Evolutionary conservation across 2,888 invertebrate genomes (phyloP), one percentile per base, ranked within the genome.

Genomic region (Cryptophagus acutangulus): DNA sequence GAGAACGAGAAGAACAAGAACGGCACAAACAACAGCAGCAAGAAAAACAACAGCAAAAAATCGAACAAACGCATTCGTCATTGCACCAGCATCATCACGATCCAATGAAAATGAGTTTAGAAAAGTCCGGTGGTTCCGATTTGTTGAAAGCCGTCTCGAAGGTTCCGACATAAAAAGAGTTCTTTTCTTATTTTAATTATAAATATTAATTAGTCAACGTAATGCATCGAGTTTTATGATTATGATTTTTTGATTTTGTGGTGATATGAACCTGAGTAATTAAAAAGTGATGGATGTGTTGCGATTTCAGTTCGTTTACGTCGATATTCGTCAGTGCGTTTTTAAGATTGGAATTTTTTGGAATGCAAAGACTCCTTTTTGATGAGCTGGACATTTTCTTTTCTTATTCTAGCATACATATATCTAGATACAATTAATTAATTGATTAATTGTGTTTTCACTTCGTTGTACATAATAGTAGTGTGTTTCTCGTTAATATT

Each of bases 21-120:
- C 77, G 89, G 71, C 86, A 88, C 80, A 90, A 90, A 70, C 87
- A 88, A 62, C 89, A 90, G 71, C 87, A 89, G 66, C 84, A 86
- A 59, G 86, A 87, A 71, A 87, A 88, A 70, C 87, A 88, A 70
- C 85, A 85, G 62, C 78, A 82, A 63, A 80, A 80, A 58, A 76
- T 78, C 56, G 78, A 84, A 65, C 84, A 85, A 63, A 82, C 82
- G 63, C 79, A 80, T 60, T 61, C 62, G 18, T 60, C 65, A 28
- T 61, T 69, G 38, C 79, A 79, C 61, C 80, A 81, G 61, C 82
- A 82, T 66, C 82, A 82, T 61, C 81, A 81, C 71, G 81, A 82
- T 66, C 79, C 81, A 51, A 81, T 83, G 72, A 79, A 79, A 69
- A 78, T 81, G 75, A 78, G 81, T 57, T 74, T 84, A 68, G 84